A percentile compares a stretch with the other conserved stretches of the same genome.
phyloP scores from a whole-genome alignment of 2,888 invertebrate species.

The Koerneria pararmatus region DNA sequence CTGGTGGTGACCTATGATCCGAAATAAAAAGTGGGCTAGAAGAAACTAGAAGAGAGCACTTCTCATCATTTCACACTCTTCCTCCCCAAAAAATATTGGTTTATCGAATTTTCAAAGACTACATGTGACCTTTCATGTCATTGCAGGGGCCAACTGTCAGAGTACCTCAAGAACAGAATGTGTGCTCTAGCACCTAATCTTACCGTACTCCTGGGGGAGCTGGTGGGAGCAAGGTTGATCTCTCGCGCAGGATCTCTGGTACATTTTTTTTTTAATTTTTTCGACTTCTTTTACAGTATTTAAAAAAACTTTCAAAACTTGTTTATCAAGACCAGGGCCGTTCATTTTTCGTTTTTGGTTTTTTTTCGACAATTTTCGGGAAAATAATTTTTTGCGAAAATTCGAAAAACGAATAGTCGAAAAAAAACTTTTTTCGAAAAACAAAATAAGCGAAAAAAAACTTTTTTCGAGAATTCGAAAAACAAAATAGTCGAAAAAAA shows the following conservation, averaged over 20 bases:
- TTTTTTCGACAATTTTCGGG: neutral
- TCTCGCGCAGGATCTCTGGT: slow-evolving; percentile 78
- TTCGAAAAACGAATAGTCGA: too few relatives aligned
- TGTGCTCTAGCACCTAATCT: slow-evolving; percentile 97
- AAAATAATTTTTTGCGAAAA: too few relatives aligned
- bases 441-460: too few relatives aligned
- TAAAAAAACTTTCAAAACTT: too few relatives aligned
- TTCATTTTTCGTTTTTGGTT: neutral
- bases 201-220: slow-evolving; percentile 88
- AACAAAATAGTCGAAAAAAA: too few relatives aligned
- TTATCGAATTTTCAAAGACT: neutral
- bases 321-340: too few relatives aligned
- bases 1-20: too few relatives aligned
- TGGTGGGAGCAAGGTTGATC: slow-evolving; percentile 92
- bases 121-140: neutral
- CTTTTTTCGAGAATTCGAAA: too few relatives aligned
- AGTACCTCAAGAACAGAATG: slow-evolving; percentile 91
- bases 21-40: too few relatives aligned
- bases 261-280: neutral
- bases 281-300: neutral
- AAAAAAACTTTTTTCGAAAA: too few relatives aligned
- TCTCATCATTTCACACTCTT: neutral
- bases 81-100: neutral
- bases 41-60: neutral
- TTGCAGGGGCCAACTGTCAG: slow-evolving; percentile 73